These are phyloP conservation scores for Brienomyrus longianalis DNA, from an alignment of 2,113 vertebrate genomes.

Conservation along the genomic window DNA sequence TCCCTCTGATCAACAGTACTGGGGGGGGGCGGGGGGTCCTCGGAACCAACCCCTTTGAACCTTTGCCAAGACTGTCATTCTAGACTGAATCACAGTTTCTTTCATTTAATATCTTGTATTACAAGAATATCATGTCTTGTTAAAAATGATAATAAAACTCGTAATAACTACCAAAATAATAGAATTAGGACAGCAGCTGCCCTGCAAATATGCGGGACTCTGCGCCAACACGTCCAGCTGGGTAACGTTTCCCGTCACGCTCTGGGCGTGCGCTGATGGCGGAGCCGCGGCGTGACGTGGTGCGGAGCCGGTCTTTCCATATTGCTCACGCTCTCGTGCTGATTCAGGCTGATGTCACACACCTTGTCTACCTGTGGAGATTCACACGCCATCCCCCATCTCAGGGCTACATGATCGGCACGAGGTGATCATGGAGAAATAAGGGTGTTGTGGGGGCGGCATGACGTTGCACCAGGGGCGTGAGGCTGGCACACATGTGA, in stretches of 20 bases:
- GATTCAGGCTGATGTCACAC: not conserved
- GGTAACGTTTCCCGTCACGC: not conserved
- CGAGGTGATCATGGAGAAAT: not conserved
- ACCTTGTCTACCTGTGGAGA: not conserved
- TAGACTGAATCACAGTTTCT: not conserved
- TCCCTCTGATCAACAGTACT: too few relatives aligned
- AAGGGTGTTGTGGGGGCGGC: not conserved
- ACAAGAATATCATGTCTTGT: not conserved
- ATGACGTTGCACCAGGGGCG: not conserved
- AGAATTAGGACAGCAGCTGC: not conserved
- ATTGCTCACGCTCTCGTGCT: not conserved
- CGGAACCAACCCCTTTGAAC: not conserved
- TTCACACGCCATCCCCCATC: not conserved
- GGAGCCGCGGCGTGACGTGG: not conserved
- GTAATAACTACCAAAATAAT: not conserved
- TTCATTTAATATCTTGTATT: not conserved
- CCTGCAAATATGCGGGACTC: not conserved
- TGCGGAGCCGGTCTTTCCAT: not conserved
- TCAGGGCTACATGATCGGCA: not conserved
- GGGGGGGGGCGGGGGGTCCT: not conserved
- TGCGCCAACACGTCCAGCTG: not conserved
- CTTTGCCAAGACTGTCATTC: not conserved
- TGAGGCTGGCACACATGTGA: not conserved
- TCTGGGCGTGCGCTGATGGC: not conserved
- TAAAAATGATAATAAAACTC: not conserved